These are phyloP conservation scores for Drosophila mojavensis DNA, from an alignment of 1,140 invertebrate species.

Conservation along the genomic window DNA sequence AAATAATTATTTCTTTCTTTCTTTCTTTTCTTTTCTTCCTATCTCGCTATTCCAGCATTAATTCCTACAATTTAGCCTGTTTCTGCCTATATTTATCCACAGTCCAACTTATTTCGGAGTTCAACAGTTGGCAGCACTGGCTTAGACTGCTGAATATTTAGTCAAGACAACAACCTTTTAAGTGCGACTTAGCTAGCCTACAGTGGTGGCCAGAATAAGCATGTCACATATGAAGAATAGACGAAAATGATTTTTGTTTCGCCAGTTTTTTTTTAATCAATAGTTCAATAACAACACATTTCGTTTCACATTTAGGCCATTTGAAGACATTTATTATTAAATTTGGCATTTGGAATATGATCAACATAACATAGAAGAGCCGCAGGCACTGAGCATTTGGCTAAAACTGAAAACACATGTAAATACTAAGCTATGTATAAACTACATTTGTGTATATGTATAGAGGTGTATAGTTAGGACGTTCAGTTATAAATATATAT, in stretches of 20 bases:
- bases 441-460: conserved; percentile 13
- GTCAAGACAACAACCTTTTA: background rate
- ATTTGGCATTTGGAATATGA: conserved; percentile 60
- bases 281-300: conserved; percentile 1
- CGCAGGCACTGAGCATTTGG: conserved; percentile 16
- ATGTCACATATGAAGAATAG: background rate
- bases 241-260: no score
- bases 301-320: conserved; percentile 32
- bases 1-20: no score
- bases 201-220: conserved; percentile 18
- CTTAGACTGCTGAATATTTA: background rate
- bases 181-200: background rate
- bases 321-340: conserved; percentile 54
- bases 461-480: conserved; percentile 25
- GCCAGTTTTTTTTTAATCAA: no score
- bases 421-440: conserved; percentile 16
- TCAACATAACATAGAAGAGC: conserved; percentile 49
- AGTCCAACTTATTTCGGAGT: background rate
- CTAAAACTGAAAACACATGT: conserved; percentile 30
- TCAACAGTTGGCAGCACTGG: background rate
- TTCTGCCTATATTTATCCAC: no score
- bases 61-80: no score
- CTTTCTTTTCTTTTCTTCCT: no score
- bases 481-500: conserved; percentile 20
- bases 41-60: no score